phyloP scores from a whole-genome alignment of 1,140 invertebrate genomes.

The Nylanderia fulva region DNA sequence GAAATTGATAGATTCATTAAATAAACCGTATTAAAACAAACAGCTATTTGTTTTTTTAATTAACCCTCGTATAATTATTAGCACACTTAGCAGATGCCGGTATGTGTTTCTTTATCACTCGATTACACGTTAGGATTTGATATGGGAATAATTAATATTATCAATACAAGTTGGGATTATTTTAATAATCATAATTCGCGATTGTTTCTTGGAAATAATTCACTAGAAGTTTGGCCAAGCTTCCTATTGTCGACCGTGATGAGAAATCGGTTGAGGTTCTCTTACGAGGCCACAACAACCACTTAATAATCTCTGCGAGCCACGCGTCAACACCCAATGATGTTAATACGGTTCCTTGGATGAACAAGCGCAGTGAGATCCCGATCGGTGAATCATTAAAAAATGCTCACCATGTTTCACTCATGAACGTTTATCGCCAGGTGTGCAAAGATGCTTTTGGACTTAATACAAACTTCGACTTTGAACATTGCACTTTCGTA shows the following conservation, averaged over 20 bases:
- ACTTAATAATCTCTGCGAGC: constrained; percentile 33
- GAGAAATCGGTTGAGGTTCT: constrained; percentile 10
- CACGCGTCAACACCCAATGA: neutral
- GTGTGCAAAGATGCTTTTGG: constrained; percentile 8
- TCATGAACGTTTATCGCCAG: constrained; percentile 17
- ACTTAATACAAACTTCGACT: constrained; percentile 31
- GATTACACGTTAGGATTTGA: no score
- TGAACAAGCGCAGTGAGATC: constrained; percentile 38
- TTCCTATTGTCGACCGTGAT: neutral
- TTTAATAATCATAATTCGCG: neutral
- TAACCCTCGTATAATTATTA: no score
- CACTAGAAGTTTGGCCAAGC: neutral
- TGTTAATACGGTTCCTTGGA: neutral
- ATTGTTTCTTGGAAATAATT: neutral
- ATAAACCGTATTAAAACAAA: no score
- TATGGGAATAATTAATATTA: no score
- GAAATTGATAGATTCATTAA: no score
- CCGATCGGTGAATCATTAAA: constrained; percentile 57
- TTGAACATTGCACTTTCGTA: constrained; percentile 32
- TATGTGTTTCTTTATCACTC: no score
- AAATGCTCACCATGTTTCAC: constrained; percentile 33
- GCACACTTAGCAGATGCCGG: no score
- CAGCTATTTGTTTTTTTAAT: no score
- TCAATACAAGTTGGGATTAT: neutral
- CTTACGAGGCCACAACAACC: constrained; percentile 45